A percentile compares a stretch with the other conserved stretches of the same genome.
phyloP scores from a whole-genome alignment of 2,797 vertebrate species.

The Nyctibius grandis region DNA sequence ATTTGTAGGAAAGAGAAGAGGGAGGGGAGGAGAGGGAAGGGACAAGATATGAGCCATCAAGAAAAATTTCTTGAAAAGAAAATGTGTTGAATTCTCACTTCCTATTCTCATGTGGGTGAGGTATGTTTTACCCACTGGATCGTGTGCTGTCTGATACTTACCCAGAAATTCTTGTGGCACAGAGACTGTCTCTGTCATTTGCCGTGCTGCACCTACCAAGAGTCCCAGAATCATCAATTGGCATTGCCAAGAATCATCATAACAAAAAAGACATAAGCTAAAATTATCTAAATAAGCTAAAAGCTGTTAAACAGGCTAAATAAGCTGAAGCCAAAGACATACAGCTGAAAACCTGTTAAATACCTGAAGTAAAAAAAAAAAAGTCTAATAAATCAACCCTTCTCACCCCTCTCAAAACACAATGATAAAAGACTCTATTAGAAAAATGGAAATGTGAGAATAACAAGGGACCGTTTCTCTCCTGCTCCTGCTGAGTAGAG shows the following conservation, averaged over 20 bases:
- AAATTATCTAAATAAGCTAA: background rate
- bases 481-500: background rate
- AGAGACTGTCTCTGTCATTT: background rate
- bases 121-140: background rate
- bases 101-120: background rate
- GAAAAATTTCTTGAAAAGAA: background rate
- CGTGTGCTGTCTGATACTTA: background rate
- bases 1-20: background rate
- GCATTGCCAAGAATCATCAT: background rate
- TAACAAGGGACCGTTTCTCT: background rate
- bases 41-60: background rate
- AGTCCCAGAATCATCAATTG: background rate
- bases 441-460: background rate
- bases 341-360: background rate
- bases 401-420: background rate
- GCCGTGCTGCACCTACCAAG: background rate
- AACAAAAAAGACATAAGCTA: background rate
- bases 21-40: background rate
- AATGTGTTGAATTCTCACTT: conserved; percentile 5
- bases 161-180: background rate
- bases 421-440: background rate
- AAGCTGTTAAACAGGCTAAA: background rate
- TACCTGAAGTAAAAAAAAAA: background rate
- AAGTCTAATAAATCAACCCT: background rate
- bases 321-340: background rate